Conservation (phyloP, 2,797 vertebrate species). For the Salarias fasciatus region DNA sequence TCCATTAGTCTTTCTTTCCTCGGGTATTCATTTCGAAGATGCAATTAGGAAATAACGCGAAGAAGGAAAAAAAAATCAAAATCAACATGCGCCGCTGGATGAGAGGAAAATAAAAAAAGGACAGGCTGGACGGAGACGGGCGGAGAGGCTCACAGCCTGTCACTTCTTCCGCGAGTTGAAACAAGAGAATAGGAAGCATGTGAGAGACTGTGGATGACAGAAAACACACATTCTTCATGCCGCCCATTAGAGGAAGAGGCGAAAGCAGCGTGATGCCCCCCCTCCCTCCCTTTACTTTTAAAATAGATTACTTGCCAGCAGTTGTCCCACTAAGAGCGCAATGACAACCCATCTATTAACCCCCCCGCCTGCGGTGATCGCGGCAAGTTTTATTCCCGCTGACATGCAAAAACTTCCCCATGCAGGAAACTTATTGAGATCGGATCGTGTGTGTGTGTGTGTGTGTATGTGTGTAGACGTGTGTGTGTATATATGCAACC, state of each 20-base stretch:
- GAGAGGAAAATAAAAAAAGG: conserved; percentile 44
- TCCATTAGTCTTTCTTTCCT: conserved; percentile 89
- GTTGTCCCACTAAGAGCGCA: conserved; percentile 70
- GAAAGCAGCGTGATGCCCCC: conserved; percentile 88
- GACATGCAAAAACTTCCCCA: conserved; percentile 85
- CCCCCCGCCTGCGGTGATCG: conserved; percentile 62
- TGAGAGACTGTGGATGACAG: conserved; percentile 88
- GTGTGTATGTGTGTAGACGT: not conserved
- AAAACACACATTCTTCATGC: conserved; percentile 91
- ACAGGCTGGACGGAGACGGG: conserved; percentile 53
- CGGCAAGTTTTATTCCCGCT: conserved; percentile 82
- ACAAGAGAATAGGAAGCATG: conserved; percentile 87
- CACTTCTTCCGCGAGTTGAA: conserved; percentile 93
- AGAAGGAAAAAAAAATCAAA: conserved; percentile 41
- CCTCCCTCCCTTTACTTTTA: conserved; percentile 78
- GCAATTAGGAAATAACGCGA: conserved; percentile 87
- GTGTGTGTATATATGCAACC: not conserved
- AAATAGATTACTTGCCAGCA: conserved; percentile 82
- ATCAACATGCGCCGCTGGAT: conserved; percentile 79
- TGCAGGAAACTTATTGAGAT: conserved; percentile 86
- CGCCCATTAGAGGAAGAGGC: conserved; percentile 87
- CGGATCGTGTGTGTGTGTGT: conserved; percentile 54
- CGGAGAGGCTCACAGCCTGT: conserved; percentile 89
- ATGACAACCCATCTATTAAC: conserved; percentile 71
- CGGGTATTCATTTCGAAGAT: conserved; percentile 93